Evolutionary conservation across 1,140 invertebrate genomes (phyloP).

Genomic region (Drosophila truncata): DNA sequence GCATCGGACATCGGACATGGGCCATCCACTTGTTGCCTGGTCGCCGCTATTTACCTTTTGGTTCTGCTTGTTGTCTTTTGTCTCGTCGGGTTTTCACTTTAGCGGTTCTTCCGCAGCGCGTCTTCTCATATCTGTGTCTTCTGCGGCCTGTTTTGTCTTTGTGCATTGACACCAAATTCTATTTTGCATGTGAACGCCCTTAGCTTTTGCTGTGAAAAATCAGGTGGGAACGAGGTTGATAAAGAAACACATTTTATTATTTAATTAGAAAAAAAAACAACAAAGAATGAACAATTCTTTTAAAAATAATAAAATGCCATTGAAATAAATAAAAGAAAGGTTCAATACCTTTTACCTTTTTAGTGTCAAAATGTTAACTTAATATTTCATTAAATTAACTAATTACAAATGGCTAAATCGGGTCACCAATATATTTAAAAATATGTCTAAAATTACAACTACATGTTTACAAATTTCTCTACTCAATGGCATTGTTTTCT

Average conservation of each 20-base stretch:
- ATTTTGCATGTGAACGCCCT: slow-evolving; percentile 52
- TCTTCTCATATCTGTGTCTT: slow-evolving; percentile 9
- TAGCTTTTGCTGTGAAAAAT: slow-evolving; percentile 13
- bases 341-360: too few species aligned
- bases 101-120: slow-evolving; percentile 36
- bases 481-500: not conserved
- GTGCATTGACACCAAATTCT: slow-evolving; percentile 55
- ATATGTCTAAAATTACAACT: not conserved
- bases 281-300: too few species aligned
- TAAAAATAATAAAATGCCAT: too few species aligned
- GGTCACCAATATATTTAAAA: not conserved
- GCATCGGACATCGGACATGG: slow-evolving; percentile 54
- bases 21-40: slow-evolving; percentile 76
- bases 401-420: not conserved
- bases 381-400: too few species aligned
- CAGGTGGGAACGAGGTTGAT: not conserved
- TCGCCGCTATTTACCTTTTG: slow-evolving; percentile 80
- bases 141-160: slow-evolving; percentile 27
- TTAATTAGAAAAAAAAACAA: too few species aligned
- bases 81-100: slow-evolving; percentile 62
- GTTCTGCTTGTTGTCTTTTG: slow-evolving; percentile 62
- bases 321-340: too few species aligned
- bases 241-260: too few species aligned
- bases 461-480: not conserved
- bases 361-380: too few species aligned